Base-by-base conservation (phyloP, 1,140 invertebrate species). In the Heliconius congener region DNA sequence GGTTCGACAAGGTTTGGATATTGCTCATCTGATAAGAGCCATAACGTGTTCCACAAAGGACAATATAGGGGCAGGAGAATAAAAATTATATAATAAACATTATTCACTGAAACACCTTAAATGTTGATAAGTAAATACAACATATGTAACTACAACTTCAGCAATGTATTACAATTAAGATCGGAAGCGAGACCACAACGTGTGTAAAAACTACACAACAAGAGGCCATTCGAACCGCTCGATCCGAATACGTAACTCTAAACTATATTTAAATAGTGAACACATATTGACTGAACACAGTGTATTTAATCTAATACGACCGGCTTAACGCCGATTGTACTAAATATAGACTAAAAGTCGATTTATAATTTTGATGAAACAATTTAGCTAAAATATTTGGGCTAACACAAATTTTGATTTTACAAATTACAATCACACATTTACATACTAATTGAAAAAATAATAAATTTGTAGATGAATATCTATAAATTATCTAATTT, bases 311-410 rank as follows among this genome's bases (percentile, higher is more conserved):
- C 83, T 84, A 87, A 84, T 84, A 84, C 72, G 82, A 76, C 84
- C 83, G 82, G 86, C 70, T 75, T 80, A 84, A 70, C 79, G 74
- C 9, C 76, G 80, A 87, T 82, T 85, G 72, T 82, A 87, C 84
- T 86, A 85, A 83, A 87, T 87, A 90, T 89, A 89, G 74, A 89
- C 84, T 88, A 87, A 83, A 78, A 52, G 74, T 74, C 74, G 74
- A 82, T 83, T 84, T 79, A 83, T 74, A 84, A 84, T 81, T 83
- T 83, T 78, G 77, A 84, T 84, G 82, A 87, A 89, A 84, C 80
- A 91, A 92, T 91, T 93, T 90, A 57, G 82, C 91, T 92, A 93
- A 85, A 91, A 93, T 91, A 93, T 92, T 93, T 93, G 79, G 89
- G 90, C 91, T 93, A 93, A 90, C 84, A 85, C 81, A 87, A 82